phyloP scores from a whole-genome alignment of 2,113 vertebrate genomes.

The Apaloderma vittatum region DNA sequence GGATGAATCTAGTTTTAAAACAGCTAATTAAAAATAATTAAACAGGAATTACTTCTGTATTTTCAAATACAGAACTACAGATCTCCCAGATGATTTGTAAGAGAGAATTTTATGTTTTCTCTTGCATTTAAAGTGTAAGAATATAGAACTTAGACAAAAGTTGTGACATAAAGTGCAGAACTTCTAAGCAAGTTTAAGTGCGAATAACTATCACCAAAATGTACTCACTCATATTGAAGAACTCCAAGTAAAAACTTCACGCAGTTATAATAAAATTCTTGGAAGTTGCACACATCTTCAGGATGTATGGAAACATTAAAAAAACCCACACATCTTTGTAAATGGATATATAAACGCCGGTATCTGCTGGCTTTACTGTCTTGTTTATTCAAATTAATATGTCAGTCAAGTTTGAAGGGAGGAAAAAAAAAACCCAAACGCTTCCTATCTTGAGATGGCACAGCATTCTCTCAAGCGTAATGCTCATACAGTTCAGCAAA shows the following conservation, averaged over 20 bases:
- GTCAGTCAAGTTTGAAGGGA: neutral
- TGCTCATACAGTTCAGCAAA: constrained; percentile 45
- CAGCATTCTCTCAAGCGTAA: neutral
- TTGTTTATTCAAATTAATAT: constrained; percentile 26
- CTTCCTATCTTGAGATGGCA: neutral
- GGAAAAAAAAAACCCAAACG: neutral
- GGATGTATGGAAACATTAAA: neutral
- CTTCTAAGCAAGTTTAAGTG: constrained; percentile 55
- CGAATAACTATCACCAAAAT: constrained; percentile 24
- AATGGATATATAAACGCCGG: neutral
- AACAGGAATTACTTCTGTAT: neutral
- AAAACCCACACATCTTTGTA: neutral
- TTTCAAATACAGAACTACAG: constrained; percentile 26
- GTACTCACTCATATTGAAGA: constrained; percentile 43
- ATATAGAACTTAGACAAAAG: constrained; percentile 15
- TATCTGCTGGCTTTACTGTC: neutral
- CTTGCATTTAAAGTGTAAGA: neutral
- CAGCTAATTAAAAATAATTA: constrained; percentile 4
- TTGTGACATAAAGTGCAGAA: constrained; percentile 44
- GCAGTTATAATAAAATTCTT: constrained; percentile 1
- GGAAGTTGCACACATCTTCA: neutral
- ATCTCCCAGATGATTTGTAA: constrained; percentile 20
- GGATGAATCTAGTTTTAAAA: neutral
- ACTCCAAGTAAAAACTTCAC: neutral
- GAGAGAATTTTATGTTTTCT: constrained; percentile 24